These are phyloP conservation scores for Ammodytes marinus DNA, from an alignment of 2,113 vertebrate species.

Conservation along the genomic window DNA sequence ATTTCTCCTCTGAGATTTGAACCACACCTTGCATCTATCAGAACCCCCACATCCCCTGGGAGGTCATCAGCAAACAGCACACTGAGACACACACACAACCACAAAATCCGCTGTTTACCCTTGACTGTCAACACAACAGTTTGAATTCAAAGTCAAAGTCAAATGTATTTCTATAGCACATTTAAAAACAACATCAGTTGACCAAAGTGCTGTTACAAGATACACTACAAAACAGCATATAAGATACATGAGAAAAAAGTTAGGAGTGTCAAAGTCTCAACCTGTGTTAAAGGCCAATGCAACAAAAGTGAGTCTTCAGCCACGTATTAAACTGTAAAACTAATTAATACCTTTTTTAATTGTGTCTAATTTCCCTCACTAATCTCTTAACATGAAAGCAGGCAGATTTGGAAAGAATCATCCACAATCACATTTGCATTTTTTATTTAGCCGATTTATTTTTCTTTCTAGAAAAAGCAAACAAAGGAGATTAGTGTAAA, in stretches of 20 bases:
- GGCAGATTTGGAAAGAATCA: neutral
- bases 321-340: too few relatives aligned
- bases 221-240: too few relatives aligned
- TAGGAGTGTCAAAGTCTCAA: too few relatives aligned
- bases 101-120: conserved; percentile 41
- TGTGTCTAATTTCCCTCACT: neutral
- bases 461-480: neutral
- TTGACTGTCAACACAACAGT: conserved; percentile 47
- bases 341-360: conserved; percentile 39
- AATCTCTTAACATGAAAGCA: conserved; percentile 18
- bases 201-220: too few relatives aligned
- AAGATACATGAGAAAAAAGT: too few relatives aligned
- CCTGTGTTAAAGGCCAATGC: too few relatives aligned
- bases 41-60: conserved; percentile 36
- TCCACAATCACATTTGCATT: neutral
- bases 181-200: too few relatives aligned
- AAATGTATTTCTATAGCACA: too few relatives aligned
- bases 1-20: conserved; percentile 47
- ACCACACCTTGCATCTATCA: conserved; percentile 62
- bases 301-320: too few relatives aligned
- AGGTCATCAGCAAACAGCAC: conserved; percentile 54
- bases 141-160: neutral
- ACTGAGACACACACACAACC: conserved; percentile 21
- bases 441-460: neutral
- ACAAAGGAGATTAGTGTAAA: neutral